Conservation (phyloP, 2,113 vertebrate genomes). For the Melanerpes aurifrons region DNA sequence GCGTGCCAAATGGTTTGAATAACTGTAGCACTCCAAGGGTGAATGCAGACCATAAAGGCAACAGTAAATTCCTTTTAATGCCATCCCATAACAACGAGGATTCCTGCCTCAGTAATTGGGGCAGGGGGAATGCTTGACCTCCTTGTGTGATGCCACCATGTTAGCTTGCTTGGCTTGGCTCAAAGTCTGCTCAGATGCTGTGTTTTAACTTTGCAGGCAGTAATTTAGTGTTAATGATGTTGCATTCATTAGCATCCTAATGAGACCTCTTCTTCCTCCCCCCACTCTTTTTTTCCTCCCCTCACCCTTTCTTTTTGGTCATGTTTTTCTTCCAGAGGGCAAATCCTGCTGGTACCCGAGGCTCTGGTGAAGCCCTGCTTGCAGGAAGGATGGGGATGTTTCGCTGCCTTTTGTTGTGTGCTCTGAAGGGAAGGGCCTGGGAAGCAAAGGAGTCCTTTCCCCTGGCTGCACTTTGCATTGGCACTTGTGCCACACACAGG, state of each 20-base stretch:
- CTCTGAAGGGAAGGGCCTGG: neutral
- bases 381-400: neutral
- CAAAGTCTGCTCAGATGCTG: neutral
- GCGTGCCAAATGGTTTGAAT: constrained; percentile 43
- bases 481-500: accelerated
- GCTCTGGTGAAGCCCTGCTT: neutral
- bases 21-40: constrained; percentile 28
- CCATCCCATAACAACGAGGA: neutral
- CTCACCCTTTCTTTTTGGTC: neutral
- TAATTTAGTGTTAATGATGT: constrained; percentile 44
- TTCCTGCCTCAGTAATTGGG: constrained; percentile 38
- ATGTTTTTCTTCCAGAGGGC: neutral
- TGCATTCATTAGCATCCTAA: constrained; percentile 36
- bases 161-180: constrained; percentile 44
- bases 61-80: constrained; percentile 40
- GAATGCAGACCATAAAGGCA: constrained; percentile 29
- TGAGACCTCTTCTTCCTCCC: neutral
- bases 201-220: constrained; percentile 26
- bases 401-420: neutral
- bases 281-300: too few species aligned
- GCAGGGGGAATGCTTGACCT: constrained; percentile 20
- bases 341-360: neutral
- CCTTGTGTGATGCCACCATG: constrained; percentile 16
- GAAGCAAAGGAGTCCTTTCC: neutral
- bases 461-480: neutral